phyloP scores from a whole-genome alignment of 2,888 invertebrate genomes.

The Nemurella pictetii region DNA sequence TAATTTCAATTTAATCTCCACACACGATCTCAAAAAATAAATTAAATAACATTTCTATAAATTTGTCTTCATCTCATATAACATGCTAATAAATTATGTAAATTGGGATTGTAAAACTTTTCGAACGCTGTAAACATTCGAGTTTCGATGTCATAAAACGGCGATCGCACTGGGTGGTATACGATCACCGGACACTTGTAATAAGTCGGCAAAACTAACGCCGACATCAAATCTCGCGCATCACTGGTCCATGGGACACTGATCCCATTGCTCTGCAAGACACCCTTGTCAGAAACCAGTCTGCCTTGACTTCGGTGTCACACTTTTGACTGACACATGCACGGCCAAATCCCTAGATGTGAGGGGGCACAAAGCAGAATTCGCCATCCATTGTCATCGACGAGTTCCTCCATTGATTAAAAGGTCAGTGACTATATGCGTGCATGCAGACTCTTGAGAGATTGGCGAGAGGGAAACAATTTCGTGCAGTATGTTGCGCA shows the following conservation, averaged over 20 bases:
- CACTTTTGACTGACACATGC: constrained; percentile 15
- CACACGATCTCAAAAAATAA: neutral
- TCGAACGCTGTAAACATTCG: constrained; percentile 22
- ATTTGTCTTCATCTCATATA: constrained; percentile 20
- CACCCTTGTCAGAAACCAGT: constrained; percentile 5
- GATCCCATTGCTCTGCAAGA: neutral
- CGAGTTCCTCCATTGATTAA: neutral
- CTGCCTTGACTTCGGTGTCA: neutral
- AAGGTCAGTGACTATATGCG: neutral
- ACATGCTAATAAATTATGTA: constrained; percentile 29
- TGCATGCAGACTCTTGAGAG: neutral
- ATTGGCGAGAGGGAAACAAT: neutral
- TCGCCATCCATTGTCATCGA: neutral
- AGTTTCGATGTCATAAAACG: constrained; percentile 7
- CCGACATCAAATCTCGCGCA: neutral
- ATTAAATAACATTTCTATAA: constrained; percentile 25
- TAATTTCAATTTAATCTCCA: neutral
- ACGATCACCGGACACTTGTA: constrained; percentile 25
- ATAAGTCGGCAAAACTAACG: neutral
- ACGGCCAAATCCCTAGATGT: neutral
- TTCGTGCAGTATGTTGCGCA: neutral
- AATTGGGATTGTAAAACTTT: constrained; percentile 25
- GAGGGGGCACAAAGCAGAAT: neutral
- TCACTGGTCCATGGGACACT: constrained; percentile 2
- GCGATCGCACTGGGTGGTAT: constrained; percentile 21